Percentiles rank a stretch among this genome's conserved stretches.
phyloP scores from a whole-genome alignment of 1,140 invertebrate genomes.

The Drosophila navojoa region DNA sequence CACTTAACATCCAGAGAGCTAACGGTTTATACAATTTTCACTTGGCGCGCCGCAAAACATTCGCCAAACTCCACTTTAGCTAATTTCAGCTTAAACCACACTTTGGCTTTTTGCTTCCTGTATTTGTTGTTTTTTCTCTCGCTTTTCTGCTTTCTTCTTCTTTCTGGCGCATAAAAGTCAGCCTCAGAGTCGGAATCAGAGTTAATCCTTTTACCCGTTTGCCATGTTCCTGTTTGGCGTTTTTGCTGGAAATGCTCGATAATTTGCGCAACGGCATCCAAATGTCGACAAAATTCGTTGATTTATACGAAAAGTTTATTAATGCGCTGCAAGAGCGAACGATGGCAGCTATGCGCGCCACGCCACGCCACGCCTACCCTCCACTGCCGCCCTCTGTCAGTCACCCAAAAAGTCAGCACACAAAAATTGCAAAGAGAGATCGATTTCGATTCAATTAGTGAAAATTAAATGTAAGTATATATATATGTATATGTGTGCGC shows the following conservation, averaged over 20 bases:
- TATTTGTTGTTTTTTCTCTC: not conserved
- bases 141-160: not conserved
- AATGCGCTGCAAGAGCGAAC: conserved; percentile 52
- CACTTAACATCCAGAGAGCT: too few relatives aligned
- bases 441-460: conserved; percentile 83
- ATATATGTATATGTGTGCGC: conserved; percentile 42
- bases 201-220: conserved; percentile 39
- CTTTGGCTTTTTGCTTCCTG: conserved; percentile 18
- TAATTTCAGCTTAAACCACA: conserved; percentile 28
- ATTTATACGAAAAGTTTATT: conserved; percentile 80
- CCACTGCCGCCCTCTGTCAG: conserved; percentile 14
- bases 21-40: too few relatives aligned
- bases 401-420: conserved; percentile 57
- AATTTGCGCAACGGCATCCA: conserved; percentile 46
- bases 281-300: conserved; percentile 74
- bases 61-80: not conserved
- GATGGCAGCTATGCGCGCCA: conserved; percentile 5
- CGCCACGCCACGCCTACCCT: not conserved
- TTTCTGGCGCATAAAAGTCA: conserved; percentile 13
- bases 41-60: too few relatives aligned
- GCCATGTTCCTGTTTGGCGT: conserved; percentile 16
- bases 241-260: conserved; percentile 34
- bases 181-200: not conserved
- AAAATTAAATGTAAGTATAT: conserved; percentile 82
- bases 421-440: conserved; percentile 64